These are phyloP conservation scores for Diadophis punctatus DNA, from an alignment of 2,113 vertebrate species.

Conservation along the genomic window DNA sequence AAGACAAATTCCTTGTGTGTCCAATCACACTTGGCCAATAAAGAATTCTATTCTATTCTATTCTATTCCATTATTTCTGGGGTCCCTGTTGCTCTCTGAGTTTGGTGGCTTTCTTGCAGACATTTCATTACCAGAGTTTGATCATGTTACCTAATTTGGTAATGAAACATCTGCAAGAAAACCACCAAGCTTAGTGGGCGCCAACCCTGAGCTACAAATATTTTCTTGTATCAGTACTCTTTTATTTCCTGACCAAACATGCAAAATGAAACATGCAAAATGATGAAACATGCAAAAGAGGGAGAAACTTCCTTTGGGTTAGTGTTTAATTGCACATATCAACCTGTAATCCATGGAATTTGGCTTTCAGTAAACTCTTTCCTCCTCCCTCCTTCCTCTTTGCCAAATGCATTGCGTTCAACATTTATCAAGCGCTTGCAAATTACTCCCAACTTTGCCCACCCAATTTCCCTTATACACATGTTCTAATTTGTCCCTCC, in stretches of 20 bases:
- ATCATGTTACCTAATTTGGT: background rate
- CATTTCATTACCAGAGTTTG: background rate
- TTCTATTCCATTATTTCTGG: no score
- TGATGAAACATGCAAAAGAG: background rate
- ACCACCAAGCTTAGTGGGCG: background rate
- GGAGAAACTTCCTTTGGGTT: background rate
- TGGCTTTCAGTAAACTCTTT: background rate
- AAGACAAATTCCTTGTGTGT: no score
- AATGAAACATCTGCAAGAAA: background rate
- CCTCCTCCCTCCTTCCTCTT: background rate
- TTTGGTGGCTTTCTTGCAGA: background rate
- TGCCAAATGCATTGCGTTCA: background rate
- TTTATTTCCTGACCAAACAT: background rate
- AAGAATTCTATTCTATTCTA: no score
- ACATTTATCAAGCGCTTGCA: background rate
- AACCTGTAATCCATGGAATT: background rate
- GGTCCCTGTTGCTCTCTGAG: background rate
- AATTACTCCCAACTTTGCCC: background rate
- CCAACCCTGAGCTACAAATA: background rate
- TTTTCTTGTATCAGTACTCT: background rate
- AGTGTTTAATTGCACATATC: background rate
- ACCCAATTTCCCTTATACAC: background rate
- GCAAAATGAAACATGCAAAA: no score
- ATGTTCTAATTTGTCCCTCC: background rate
- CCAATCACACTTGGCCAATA: no score